Evolutionary conservation across 1,140 invertebrate species (phyloP).

Genomic region (Drosophila kanapiae): DNA sequence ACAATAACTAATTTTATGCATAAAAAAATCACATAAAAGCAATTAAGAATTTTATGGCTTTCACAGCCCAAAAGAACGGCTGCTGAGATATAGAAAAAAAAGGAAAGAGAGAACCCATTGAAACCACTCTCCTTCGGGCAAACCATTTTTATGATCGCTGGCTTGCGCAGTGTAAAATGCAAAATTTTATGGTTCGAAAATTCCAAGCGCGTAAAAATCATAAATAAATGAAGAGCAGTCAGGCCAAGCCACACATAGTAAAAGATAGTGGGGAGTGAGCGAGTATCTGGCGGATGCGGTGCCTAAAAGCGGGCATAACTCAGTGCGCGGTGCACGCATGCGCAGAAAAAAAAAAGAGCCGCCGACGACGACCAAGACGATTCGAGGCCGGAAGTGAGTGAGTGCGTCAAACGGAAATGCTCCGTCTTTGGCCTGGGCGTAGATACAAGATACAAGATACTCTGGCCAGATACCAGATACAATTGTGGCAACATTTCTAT

Average conservation of each 20-base stretch:
- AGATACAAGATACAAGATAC: conserved; percentile 48
- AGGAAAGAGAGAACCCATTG: conserved; percentile 18
- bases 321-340: conserved; percentile 54
- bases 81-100: not conserved
- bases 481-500: conserved; percentile 57
- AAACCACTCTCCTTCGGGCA: conserved; percentile 19
- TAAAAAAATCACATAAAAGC: conserved; percentile 68
- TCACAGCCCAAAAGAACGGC: conserved; percentile 17
- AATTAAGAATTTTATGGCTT: conserved; percentile 63
- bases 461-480: conserved; percentile 34
- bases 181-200: conserved; percentile 75
- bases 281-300: conserved; percentile 43
- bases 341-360: conserved; percentile 54
- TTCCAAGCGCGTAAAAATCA: conserved; percentile 72
- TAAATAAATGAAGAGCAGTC: conserved; percentile 78
- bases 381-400: conserved; percentile 27
- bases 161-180: conserved; percentile 64
- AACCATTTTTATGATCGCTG: conserved; percentile 58
- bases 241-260: conserved; percentile 69
- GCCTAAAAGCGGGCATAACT: conserved; percentile 61
- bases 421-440: conserved; percentile 61
- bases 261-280: conserved; percentile 30
- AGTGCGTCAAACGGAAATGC: conserved; percentile 66
- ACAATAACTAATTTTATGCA: conserved; percentile 28
- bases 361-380: not conserved